phyloP scores from a whole-genome alignment of 2,888 invertebrate species.

The Heliconius erato region DNA sequence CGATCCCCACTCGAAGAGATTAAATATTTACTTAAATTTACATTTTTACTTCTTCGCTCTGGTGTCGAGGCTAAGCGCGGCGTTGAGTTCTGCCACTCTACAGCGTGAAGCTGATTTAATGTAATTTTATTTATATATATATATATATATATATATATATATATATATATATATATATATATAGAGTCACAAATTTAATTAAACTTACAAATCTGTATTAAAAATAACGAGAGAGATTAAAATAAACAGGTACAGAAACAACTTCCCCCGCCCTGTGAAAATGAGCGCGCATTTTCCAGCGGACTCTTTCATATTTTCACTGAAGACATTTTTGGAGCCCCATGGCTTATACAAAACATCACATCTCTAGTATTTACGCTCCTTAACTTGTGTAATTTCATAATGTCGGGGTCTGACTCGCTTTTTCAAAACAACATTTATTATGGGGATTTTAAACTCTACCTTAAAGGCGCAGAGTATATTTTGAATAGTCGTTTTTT shows the following conservation, averaged over 20 bases:
- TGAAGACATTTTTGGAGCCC: slow-evolving; percentile 74
- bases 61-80: too few relatives aligned
- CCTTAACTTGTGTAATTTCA: slow-evolving; percentile 63
- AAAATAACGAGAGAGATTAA: slow-evolving; percentile 63
- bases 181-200: slow-evolving; percentile 6
- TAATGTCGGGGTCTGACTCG: slow-evolving; percentile 50
- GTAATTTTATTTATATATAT: too few relatives aligned
- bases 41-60: too few relatives aligned
- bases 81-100: too few relatives aligned
- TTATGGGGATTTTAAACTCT: slow-evolving; percentile 32
- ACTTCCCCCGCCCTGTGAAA: slow-evolving; percentile 63
- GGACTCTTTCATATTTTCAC: slow-evolving; percentile 67
- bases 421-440: slow-evolving; percentile 41
- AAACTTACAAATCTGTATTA: slow-evolving; percentile 49
- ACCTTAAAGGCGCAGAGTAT: not conserved
- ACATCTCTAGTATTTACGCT: slow-evolving; percentile 65
- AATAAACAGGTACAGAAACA: slow-evolving; percentile 55
- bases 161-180: too few relatives aligned
- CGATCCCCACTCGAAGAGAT: too few relatives aligned
- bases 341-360: slow-evolving; percentile 70
- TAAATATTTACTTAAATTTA: too few relatives aligned
- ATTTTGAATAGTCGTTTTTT: not conserved
- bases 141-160: too few relatives aligned
- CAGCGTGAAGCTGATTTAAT: too few relatives aligned
- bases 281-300: slow-evolving; percentile 68